phyloP scores from a whole-genome alignment of 2,888 invertebrate genomes.

The Epinotia brunnichana region DNA sequence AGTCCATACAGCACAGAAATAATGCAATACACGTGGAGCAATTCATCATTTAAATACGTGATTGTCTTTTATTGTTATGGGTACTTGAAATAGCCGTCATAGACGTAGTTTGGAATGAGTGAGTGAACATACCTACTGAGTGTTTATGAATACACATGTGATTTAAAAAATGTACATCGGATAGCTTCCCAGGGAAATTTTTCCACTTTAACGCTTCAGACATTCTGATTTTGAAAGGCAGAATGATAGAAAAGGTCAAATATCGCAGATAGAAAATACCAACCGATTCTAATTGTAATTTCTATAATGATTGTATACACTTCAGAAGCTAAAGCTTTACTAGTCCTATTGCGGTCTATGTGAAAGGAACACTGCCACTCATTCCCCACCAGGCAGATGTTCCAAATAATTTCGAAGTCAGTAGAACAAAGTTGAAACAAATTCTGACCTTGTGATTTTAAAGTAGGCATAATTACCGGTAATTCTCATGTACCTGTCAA shows the following conservation, averaged over 20 bases:
- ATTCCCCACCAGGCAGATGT: conserved; percentile 9
- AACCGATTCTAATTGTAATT: too few species aligned
- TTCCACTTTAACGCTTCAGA: too few species aligned
- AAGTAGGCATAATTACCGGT: conserved; percentile 34
- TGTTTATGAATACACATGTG: conserved; percentile 7
- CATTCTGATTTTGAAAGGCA: too few species aligned
- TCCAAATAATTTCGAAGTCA: conserved; percentile 32
- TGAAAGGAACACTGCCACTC: conserved; percentile 2
- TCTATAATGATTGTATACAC: neutral
- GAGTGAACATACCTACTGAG: neutral
- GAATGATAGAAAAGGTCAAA: too few species aligned
- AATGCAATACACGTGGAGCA: conserved; percentile 15
- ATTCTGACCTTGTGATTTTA: conserved; percentile 39
- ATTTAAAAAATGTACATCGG: conserved; percentile 2
- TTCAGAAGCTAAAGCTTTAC: neutral
- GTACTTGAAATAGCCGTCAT: neutral
- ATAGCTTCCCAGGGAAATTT: neutral
- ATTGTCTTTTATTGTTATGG: neutral
- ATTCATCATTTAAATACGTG: conserved; percentile 23
- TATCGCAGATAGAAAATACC: too few species aligned
- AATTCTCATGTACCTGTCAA: conserved; percentile 41
- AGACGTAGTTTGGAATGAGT: conserved; percentile 15
- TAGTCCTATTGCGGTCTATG: neutral
- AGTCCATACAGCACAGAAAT: neutral
- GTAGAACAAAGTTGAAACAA: conserved; percentile 42